A percentile compares a stretch with the other conserved stretches of the same genome.
Conservation (phyloP, 2,888 invertebrate genomes). For the Drosophila sordidula region DNA sequence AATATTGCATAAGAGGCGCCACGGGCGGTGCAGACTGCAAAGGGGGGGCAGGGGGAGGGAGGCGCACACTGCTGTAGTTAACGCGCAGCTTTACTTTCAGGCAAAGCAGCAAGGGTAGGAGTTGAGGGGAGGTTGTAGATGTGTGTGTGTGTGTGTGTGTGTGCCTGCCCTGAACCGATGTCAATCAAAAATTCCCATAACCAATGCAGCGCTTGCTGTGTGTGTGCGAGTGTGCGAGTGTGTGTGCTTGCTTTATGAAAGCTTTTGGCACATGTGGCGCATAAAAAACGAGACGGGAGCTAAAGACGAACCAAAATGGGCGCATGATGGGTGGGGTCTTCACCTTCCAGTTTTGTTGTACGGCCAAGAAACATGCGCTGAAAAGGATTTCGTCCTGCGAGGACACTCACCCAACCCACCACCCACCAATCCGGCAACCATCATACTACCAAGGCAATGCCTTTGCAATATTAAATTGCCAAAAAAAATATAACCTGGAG, state of each 20-base stretch:
- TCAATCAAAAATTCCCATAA: conserved; percentile 83
- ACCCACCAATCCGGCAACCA: conserved; percentile 27
- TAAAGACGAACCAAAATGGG: conserved; percentile 38
- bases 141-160: conserved; percentile 4
- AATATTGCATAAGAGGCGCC: conserved; percentile 77
- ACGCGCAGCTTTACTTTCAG: conserved; percentile 67
- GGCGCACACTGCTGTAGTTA: conserved; percentile 65
- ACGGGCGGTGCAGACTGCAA: conserved; percentile 65
- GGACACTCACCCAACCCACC: conserved; percentile 31
- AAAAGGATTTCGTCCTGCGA: conserved; percentile 74
- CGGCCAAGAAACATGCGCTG: conserved; percentile 71
- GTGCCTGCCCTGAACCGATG: conserved; percentile 69
- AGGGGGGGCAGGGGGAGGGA: conserved; percentile 17
- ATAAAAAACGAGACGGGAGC: conserved; percentile 72
- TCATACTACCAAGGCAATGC: conserved; percentile 48
- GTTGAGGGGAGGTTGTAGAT: background rate
- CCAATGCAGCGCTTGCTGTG: conserved; percentile 64
- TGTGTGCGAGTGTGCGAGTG: conserved; percentile 23
- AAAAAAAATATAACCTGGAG: conserved; percentile 48
- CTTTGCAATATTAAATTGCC: conserved; percentile 82
- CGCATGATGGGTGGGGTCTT: conserved; percentile 24
- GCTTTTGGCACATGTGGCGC: conserved; percentile 79
- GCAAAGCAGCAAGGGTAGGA: conserved; percentile 6
- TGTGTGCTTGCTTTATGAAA: conserved; percentile 74
- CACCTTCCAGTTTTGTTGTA: conserved; percentile 62